Conservation (phyloP, 92 coral and sea anemone species). For the Porites evermanni region DNA sequence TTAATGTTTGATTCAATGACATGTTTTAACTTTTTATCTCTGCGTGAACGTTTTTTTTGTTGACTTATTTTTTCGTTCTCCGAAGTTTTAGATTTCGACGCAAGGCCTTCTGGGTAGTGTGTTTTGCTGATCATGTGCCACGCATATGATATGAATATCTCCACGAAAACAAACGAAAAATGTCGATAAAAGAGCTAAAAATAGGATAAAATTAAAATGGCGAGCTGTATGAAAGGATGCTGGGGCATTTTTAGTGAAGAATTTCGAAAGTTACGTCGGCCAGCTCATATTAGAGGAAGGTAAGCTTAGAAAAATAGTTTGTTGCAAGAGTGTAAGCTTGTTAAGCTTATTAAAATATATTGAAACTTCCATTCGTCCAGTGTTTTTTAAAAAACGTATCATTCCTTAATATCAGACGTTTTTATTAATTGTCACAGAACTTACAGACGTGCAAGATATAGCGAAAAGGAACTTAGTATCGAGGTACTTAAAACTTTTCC, state of each 20-base stretch:
- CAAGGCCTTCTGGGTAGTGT: conserved; percentile 28
- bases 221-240: conserved; percentile 86
- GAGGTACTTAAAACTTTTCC: conserved; percentile 56
- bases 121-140: conserved; percentile 42
- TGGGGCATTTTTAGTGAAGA: conserved; percentile 89
- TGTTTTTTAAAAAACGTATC: too few relatives aligned
- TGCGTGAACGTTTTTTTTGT: neutral
- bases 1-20: too few relatives aligned
- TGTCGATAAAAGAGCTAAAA: neutral
- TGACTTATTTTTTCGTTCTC: too few relatives aligned
- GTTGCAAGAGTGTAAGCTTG: neutral
- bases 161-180: neutral
- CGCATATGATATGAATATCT: conserved; percentile 26
- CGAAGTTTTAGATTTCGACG: neutral
- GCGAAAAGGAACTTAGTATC: conserved; percentile 76
- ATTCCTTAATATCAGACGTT: neutral
- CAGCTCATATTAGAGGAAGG: conserved; percentile 79
- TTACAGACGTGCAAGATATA: conserved; percentile 79
- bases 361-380: too few relatives aligned
- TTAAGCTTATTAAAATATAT: too few relatives aligned
- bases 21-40: too few relatives aligned
- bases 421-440: conserved; percentile 44
- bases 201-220: conserved; percentile 34
- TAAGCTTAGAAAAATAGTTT: neutral
- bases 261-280: conserved; percentile 78